A percentile compares a stretch with the other conserved stretches of the same genome.
Conservation (phyloP, 1,140 invertebrate genomes). For the Metopolophium dirhodum region DNA sequence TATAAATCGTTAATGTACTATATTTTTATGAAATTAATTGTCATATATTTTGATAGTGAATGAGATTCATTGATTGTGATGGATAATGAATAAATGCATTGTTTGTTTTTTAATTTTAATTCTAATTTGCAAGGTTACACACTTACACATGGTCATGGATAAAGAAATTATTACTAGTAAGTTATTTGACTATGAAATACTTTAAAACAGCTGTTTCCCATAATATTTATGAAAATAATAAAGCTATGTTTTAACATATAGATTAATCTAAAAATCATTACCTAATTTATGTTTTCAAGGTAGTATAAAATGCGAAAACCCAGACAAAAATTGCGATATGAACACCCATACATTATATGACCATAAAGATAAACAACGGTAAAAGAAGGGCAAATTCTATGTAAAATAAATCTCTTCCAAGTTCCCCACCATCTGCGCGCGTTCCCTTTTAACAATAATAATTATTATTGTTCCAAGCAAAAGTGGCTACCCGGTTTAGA, state of each 20-base stretch:
- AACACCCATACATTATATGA: background rate
- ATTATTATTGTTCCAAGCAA: slow-evolving; percentile 32
- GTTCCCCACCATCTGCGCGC: background rate
- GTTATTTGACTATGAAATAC: background rate
- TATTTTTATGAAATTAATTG: background rate
- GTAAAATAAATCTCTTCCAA: slow-evolving; percentile 41
- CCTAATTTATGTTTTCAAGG: background rate
- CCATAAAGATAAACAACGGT: slow-evolving; percentile 17
- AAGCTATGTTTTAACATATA: background rate
- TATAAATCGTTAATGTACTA: background rate
- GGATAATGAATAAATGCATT: background rate
- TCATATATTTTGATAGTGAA: background rate
- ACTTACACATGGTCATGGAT: background rate
- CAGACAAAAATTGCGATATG: background rate
- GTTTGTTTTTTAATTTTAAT: background rate
- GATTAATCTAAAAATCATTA: background rate
- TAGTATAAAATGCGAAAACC: background rate
- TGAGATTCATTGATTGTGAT: background rate
- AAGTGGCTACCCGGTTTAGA: background rate
- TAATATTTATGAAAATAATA: background rate
- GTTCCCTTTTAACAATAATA: slow-evolving; percentile 29
- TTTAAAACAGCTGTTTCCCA: background rate
- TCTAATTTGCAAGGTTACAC: background rate
- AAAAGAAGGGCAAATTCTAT: background rate
- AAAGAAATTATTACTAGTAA: background rate